These are phyloP conservation scores for Macquaria ambigua DNA, from an alignment of 2,113 vertebrate genomes.

Conservation along the genomic window DNA sequence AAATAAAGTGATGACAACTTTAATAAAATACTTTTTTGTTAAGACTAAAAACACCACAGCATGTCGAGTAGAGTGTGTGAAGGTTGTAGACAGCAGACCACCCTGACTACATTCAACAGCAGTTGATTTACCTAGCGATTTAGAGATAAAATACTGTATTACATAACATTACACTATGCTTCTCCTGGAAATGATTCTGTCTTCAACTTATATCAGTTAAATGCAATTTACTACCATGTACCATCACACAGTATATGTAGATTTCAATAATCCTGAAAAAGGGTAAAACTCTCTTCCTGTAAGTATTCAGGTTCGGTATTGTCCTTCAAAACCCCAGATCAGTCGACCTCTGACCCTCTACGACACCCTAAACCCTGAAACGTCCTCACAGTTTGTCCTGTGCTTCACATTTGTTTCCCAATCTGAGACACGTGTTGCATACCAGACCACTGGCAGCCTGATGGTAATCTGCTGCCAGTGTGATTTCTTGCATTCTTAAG, in stretches of 20 bases:
- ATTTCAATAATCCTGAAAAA: not conserved
- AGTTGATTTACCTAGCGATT: not conserved
- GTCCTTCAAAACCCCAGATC: not conserved
- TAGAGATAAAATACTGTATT: not conserved
- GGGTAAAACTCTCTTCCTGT: not conserved
- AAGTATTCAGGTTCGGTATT: too few species aligned
- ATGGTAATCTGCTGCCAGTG: constrained; percentile 70
- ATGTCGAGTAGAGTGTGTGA: not conserved
- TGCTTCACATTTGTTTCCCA: constrained; percentile 33
- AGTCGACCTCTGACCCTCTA: constrained; percentile 8
- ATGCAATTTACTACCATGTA: not conserved
- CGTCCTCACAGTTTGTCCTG: not conserved
- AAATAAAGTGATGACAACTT: not conserved
- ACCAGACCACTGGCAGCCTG: constrained; percentile 65
- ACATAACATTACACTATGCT: not conserved
- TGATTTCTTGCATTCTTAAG: constrained; percentile 64
- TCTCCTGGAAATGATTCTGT: not conserved
- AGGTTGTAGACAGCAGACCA: not conserved
- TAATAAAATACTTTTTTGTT: constrained; percentile 11
- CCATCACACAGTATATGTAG: not conserved
- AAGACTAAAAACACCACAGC: not conserved
- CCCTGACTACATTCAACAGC: not conserved
- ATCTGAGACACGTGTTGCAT: constrained; percentile 54
- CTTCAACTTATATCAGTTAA: not conserved
- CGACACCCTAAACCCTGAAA: not conserved